These are phyloP conservation scores for Coecobrya sp. DNA, from an alignment of 2,888 invertebrate genomes.

Conservation along the genomic window DNA sequence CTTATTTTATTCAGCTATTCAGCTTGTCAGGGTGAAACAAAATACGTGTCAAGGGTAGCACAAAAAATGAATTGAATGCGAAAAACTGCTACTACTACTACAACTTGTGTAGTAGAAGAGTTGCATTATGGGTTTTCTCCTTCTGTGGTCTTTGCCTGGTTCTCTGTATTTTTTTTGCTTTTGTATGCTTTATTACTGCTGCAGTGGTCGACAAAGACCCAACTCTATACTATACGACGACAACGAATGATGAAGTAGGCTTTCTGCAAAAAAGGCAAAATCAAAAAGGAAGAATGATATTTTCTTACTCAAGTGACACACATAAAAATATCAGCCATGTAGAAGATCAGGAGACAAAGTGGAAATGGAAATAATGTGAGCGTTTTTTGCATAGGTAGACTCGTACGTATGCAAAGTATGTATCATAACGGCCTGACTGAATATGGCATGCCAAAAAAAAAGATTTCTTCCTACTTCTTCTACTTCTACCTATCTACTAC, in stretches of 20 bases:
- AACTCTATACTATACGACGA: too few relatives aligned
- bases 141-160: neutral
- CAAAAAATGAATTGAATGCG: conserved; percentile 19
- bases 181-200: neutral
- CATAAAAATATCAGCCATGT: neutral
- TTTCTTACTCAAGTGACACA: conserved; percentile 10
- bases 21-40: neutral
- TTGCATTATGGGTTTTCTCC: conserved; percentile 8
- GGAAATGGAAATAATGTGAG: conserved; percentile 29
- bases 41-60: conserved; percentile 57
- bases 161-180: neutral
- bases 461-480: neutral
- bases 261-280: conserved; percentile 32
- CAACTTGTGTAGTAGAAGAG: neutral
- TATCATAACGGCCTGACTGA: neutral
- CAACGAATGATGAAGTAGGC: neutral
- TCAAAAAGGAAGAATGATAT: conserved; percentile 20
- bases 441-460: conserved; percentile 1
- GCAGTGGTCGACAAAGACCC: neutral
- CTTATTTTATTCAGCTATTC: neutral
- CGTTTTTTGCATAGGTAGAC: neutral
- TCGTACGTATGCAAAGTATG: neutral
- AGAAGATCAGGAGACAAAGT: conserved; percentile 22
- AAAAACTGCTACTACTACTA: neutral
- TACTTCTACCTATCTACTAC: neutral